Conservation (phyloP, 1,140 invertebrate species). For the Drosophila saltans region DNA sequence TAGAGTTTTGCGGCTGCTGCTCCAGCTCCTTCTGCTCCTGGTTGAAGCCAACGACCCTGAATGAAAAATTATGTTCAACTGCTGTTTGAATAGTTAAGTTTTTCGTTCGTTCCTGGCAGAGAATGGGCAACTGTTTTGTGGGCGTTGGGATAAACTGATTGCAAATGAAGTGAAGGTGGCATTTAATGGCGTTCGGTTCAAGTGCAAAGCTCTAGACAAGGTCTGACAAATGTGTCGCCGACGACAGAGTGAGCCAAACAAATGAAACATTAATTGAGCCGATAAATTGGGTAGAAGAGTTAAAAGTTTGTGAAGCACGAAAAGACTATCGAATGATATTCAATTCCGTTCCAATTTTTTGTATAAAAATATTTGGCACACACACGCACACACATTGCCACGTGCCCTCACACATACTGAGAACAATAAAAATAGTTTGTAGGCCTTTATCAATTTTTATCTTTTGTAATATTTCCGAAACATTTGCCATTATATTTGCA, state of each 20-base stretch:
- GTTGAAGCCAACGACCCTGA: slow-evolving; percentile 60
- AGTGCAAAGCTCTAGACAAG: slow-evolving; percentile 43
- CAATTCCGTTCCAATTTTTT: not conserved
- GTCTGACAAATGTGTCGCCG: slow-evolving; percentile 11
- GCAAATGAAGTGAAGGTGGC: not conserved
- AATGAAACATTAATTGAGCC: slow-evolving; percentile 8
- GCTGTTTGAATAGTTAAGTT: slow-evolving; percentile 50
- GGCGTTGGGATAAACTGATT: not conserved
- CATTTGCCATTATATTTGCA: slow-evolving; percentile 81
- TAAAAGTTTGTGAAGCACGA: not conserved
- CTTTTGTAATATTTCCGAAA: slow-evolving; percentile 79
- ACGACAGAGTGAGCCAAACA: not conserved
- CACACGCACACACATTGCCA: slow-evolving; percentile 36
- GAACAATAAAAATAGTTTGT: slow-evolving; percentile 6
- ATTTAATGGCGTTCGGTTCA: slow-evolving; percentile 35
- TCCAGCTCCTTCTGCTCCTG: not conserved
- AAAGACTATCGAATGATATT: not conserved
- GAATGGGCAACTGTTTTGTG: not conserved
- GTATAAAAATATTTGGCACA: not conserved
- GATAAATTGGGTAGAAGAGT: slow-evolving; percentile 6
- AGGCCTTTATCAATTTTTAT: slow-evolving; percentile 76
- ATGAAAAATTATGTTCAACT: slow-evolving; percentile 66
- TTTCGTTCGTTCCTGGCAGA: not conserved
- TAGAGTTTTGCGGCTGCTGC: not conserved
- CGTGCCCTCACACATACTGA: slow-evolving; percentile 51